Conservation (phyloP, 2,888 invertebrate genomes). For the Altica lythri region DNA sequence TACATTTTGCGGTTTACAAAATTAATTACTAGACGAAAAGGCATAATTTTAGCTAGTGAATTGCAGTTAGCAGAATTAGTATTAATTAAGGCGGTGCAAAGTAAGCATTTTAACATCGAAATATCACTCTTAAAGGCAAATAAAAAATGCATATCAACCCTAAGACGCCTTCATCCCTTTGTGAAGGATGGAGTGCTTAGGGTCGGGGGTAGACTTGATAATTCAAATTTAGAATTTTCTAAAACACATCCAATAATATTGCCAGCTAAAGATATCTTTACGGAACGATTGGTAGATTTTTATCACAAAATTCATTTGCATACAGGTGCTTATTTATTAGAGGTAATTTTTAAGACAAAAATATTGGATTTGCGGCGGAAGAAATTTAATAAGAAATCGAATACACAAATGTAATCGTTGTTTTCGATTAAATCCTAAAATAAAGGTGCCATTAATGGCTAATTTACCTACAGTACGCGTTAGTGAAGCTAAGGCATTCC, state of each 20-base stretch:
- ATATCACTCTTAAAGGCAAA: not conserved
- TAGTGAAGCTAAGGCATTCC: not conserved
- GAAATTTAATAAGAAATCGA: constrained; percentile 3
- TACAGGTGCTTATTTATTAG: constrained; percentile 9
- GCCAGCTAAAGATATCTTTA: constrained; percentile 10
- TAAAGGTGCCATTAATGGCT: constrained; percentile 9
- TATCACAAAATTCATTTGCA: constrained; percentile 10
- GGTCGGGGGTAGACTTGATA: not conserved
- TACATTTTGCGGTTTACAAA: too few species aligned
- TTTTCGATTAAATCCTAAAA: constrained; percentile 9
- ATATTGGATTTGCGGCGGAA: constrained; percentile 16
- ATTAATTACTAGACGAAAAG: too few species aligned
- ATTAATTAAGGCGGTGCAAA: not conserved
- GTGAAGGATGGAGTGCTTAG: constrained; percentile 3
- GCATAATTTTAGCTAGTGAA: too few species aligned
- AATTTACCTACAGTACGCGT: constrained; percentile 8
- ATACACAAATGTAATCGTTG: constrained; percentile 9
- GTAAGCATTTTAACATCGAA: not conserved
- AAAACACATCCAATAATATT: constrained; percentile 1
- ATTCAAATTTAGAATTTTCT: not conserved
- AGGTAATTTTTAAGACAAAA: constrained; percentile 6
- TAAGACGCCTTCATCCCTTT: not conserved
- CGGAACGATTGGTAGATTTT: constrained; percentile 10
- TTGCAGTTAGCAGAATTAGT: not conserved
- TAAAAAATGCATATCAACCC: not conserved